Evolutionary conservation across 1,140 invertebrate species (phyloP), one percentile per base, ranked within the genome.

Genomic region (Phocides pigmalion): DNA sequence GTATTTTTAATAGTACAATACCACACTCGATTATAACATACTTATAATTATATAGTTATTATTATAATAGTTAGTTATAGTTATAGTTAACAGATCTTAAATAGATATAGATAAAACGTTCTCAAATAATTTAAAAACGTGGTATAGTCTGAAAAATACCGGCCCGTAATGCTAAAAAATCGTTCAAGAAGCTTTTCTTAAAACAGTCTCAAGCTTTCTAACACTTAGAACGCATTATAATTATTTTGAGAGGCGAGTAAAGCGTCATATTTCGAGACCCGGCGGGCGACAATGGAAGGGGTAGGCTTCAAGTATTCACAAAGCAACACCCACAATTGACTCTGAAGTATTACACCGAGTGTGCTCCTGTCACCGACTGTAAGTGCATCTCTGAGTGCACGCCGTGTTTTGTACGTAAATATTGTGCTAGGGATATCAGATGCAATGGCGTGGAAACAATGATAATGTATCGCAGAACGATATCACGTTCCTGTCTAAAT

Each of bases 291-390:
- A 68, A 76, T 70, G 68, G 63, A 76, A 82, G 77, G 74, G 74
- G 74, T 70, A 71, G 72, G 70, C 68, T 67, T 82, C 66, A 75
- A 87, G 79, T 72, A 78, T 72, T 61, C 75, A 80, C 75, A 82
- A 81, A 79, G 83, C 81, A 76, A 81, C 69, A 71, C 78, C 76
- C 75, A 64, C 83, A 87, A 87, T 87, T 84, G 82, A 85, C 80
- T 81, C 72, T 62, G 76, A 76, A 84, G 74, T 77, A 63, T 81
- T 74, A 79, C 77, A 82, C 72, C 76, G 81, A 72, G 64, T 82
- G 84, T 68, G 72, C 67, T 81, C 72, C 76, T 76, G 81, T 79
- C 78, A 75, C 74, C 62, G 64, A 49, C 72, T 62, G 68, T 73
- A 66, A 80, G 76, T 81, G 74, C 70, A 68, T 59, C 56, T 70